Percentiles rank a stretch among this genome's conserved stretches.
phyloP scores from a whole-genome alignment of 1,140 invertebrate genomes.

The Tetramorium parvispinum region DNA sequence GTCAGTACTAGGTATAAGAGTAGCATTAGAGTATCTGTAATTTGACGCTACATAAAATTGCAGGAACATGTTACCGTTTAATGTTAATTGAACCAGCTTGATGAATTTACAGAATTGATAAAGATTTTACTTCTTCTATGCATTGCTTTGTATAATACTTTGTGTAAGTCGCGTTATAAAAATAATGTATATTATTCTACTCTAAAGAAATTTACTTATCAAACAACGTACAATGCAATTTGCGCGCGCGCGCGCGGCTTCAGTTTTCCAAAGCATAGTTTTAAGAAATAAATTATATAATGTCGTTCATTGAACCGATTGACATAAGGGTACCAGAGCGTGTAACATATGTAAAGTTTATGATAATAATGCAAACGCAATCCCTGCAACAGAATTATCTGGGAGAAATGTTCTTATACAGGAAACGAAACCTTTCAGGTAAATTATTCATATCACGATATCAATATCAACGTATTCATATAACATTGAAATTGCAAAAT shows the following conservation, averaged over 20 bases:
- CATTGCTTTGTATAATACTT: background rate
- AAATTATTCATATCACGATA: background rate
- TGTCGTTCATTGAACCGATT: background rate
- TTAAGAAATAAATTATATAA: conserved; percentile 3
- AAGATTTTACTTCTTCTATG: background rate
- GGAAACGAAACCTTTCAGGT: background rate
- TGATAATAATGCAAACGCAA: background rate
- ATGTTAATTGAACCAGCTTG: background rate
- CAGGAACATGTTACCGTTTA: background rate
- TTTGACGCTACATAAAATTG: background rate
- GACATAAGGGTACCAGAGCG: background rate
- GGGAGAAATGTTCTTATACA: background rate
- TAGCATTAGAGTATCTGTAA: background rate
- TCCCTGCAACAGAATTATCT: background rate
- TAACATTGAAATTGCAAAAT: background rate
- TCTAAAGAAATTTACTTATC: background rate
- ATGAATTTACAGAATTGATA: background rate
- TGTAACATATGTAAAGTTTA: conserved; percentile 7
- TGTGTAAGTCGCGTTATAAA: background rate
- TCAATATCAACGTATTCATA: background rate
- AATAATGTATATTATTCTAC: background rate
- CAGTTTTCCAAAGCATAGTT: conserved; percentile 35
- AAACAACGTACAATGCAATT: background rate
- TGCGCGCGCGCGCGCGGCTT: background rate
- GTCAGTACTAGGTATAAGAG: conserved; percentile 6